These are phyloP conservation scores for Dicerorhinus sumatrensis DNA, from an alignment of 2,113 vertebrate genomes.

Conservation along the genomic window DNA sequence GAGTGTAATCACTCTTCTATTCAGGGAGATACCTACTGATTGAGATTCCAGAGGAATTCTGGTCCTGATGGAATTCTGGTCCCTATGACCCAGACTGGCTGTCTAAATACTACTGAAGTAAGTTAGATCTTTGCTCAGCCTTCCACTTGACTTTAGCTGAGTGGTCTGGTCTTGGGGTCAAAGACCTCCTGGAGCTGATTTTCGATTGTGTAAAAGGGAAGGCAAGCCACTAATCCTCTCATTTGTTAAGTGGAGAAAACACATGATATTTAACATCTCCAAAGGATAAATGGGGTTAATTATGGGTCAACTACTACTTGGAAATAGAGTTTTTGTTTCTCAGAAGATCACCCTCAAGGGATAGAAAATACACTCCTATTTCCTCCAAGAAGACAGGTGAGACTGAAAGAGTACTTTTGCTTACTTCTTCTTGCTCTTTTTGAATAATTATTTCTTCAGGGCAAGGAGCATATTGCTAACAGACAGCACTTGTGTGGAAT, in stretches of 20 bases:
- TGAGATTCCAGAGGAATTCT: background rate
- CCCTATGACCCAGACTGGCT: background rate
- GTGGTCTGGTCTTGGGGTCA: constrained; percentile 53
- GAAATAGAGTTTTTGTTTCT: constrained; percentile 47
- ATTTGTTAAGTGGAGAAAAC: constrained; percentile 58
- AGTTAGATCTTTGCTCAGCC: constrained; percentile 12
- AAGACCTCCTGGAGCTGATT: constrained; percentile 48
- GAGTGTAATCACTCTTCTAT: background rate
- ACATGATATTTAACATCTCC: background rate
- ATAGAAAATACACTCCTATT: constrained; percentile 7
- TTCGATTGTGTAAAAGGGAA: constrained; percentile 52
- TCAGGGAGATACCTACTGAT: background rate
- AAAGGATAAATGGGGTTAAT: background rate
- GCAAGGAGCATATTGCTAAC: constrained; percentile 70
- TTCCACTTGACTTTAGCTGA: constrained; percentile 5
- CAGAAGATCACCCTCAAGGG: background rate
- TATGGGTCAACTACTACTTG: background rate
- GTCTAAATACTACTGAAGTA: background rate
- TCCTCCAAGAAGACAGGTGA: background rate
- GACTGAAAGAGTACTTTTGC: background rate
- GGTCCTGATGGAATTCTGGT: background rate
- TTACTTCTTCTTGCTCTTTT: constrained; percentile 75
- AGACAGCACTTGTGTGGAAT: constrained; percentile 71
- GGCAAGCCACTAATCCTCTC: background rate
- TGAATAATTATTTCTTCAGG: constrained; percentile 78